phyloP scores from a whole-genome alignment of 1,140 invertebrate genomes.

The Drosophila bipectinata region DNA sequence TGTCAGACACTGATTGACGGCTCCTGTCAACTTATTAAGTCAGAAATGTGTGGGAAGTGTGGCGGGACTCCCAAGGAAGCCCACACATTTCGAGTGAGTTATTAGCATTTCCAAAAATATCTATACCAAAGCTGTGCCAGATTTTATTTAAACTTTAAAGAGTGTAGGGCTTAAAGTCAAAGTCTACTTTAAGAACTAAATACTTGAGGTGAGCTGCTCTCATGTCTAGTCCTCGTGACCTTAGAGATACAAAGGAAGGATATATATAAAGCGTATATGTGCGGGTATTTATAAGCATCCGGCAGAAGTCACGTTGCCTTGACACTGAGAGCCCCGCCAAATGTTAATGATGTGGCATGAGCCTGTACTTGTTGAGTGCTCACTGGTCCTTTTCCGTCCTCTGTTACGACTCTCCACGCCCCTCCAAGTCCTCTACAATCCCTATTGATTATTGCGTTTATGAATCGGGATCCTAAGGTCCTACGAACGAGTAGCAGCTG shows the following conservation, averaged over 20 bases:
- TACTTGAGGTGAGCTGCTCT: conserved; percentile 18
- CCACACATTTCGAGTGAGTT: conserved; percentile 47
- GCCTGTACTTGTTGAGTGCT: conserved; percentile 72
- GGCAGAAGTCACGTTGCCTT: conserved; percentile 39
- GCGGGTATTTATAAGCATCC: conserved; percentile 10
- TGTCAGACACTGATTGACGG: conserved; percentile 66
- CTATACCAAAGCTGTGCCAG: conserved; percentile 23
- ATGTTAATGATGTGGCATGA: conserved; percentile 78
- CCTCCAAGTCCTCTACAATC: conserved; percentile 32
- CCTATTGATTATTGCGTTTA: conserved; percentile 79
- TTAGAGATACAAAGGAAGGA: conserved; percentile 12
- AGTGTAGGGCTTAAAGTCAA: not conserved
- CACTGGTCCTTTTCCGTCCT: not conserved
- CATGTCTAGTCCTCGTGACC: conserved; percentile 39
- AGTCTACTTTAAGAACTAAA: not conserved
- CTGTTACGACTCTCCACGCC: not conserved
- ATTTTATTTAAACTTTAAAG: conserved; percentile 8
- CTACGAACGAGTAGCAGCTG: conserved; percentile 57
- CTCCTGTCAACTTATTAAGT: conserved; percentile 78
- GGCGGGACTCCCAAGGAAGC: conserved; percentile 10
- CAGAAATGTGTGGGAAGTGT: conserved; percentile 36
- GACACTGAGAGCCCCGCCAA: conserved; percentile 57
- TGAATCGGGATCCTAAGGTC: conserved; percentile 34
- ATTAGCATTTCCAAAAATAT: conserved; percentile 70
- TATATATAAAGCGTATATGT: not conserved